These are phyloP conservation scores for Takifugu rubripes DNA, from an alignment of 2,797 vertebrate genomes.

Conservation along the genomic window DNA sequence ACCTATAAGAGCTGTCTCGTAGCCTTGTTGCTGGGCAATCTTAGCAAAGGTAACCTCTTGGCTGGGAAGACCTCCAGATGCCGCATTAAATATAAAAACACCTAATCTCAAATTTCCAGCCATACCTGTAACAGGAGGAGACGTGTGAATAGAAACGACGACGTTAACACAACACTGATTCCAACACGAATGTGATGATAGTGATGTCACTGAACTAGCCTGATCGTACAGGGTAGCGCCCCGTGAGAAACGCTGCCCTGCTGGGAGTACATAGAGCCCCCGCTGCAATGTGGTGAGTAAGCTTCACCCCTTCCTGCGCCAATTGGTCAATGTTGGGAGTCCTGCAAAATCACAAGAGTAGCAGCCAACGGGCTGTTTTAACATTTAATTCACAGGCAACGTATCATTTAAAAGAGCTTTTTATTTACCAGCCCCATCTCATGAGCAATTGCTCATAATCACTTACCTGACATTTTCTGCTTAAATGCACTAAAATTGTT, in stretches of 20 bases:
- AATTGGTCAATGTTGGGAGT: constrained; percentile 85
- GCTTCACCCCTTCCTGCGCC: constrained; percentile 79
- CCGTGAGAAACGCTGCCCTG: constrained; percentile 87
- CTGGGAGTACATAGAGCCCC: constrained; percentile 85
- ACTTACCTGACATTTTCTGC: too few species aligned
- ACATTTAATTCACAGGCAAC: too few species aligned
- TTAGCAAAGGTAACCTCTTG: constrained; percentile 84
- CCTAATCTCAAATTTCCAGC: constrained; percentile 47
- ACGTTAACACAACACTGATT: too few species aligned
- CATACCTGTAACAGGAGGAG: constrained; percentile 54
- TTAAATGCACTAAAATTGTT: too few species aligned
- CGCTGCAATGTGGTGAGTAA: constrained; percentile 85
- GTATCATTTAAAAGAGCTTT: too few species aligned
- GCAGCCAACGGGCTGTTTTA: neutral
- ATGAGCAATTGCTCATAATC: too few species aligned
- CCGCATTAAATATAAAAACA: constrained; percentile 80
- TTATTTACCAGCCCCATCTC: too few species aligned
- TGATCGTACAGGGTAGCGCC: constrained; percentile 85
- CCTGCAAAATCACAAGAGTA: constrained; percentile 60
- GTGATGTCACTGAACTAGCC: constrained; percentile 48
- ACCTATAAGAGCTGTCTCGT: constrained; percentile 87
- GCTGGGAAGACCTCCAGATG: constrained; percentile 85
- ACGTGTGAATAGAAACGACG: neutral
- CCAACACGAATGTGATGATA: neutral
- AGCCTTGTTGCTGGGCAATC: constrained; percentile 78